Base-by-base conservation (phyloP, 2,888 invertebrate species). In the Camponotus fellah region DNA sequence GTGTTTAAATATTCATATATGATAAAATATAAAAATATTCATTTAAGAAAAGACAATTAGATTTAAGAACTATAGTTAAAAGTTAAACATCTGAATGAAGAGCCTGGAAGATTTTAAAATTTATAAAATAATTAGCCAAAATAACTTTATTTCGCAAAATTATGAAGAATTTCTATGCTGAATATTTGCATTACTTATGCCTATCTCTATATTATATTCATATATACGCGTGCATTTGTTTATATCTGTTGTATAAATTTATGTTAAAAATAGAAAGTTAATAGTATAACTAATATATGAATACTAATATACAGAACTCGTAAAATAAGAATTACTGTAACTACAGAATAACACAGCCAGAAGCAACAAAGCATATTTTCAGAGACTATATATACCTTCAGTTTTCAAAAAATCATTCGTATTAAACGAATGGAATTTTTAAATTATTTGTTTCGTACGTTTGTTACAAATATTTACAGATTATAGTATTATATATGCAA, bases 101-200 rank as follows among this genome's bases (percentile, higher is more conserved):
- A 21, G 32, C 43, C 2, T 1, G 17, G 0, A 17, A 26, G 2
- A 14, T n/a, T 32, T n/a, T 4, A 46, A 74, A 74, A 32, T 32
- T 37, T 58, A 32, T 17, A 40, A 74, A 43, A 14, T 74, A 40
- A 46, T 1, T 49, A 64, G n/a, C 53, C 32, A 74, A 74, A 75
- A 65, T 75, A 75, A 62, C 4, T 62, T 75, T 65, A 75, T 75
- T 65, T 17, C 5, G 21, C 10, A 65, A n/a, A 62, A 62, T 34
- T 75, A 9, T 75, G 32, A 75, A 64, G 21, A 65, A 17, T 72
- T 60, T 21, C n/a, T 62, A 43, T 4, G 2, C 12, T 6, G 43
- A 46, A 2, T 12, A 10, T 37, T 26, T 14, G 65, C 43, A n/a
- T 3, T 2, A 75, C 5, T n/a, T 65, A 49, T 21, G 9, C 10